phyloP scores from a whole-genome alignment of 2,888 invertebrate species.

The Cheilosia vulpina region DNA sequence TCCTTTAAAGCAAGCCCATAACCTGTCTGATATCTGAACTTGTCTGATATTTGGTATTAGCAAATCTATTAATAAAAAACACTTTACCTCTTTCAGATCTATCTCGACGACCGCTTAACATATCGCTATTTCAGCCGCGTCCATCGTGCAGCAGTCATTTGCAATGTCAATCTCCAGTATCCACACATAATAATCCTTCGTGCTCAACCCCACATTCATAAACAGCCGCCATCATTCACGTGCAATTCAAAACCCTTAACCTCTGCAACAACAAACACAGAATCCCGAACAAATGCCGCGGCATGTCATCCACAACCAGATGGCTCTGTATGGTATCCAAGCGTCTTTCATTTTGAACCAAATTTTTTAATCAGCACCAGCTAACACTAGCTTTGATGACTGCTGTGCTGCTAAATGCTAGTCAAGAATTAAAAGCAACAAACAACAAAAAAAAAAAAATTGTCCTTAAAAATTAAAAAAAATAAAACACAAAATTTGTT shows the following conservation, averaged over 20 bases:
- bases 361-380: slow-evolving; percentile 39
- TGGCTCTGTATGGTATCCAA: slow-evolving; percentile 66
- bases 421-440: slow-evolving; percentile 53
- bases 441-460: slow-evolving; percentile 23
- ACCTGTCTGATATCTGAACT: too few relatives aligned
- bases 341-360: slow-evolving; percentile 64
- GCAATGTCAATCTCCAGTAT: slow-evolving; percentile 79
- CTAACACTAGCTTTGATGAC: slow-evolving; percentile 21
- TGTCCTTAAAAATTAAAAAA: slow-evolving; percentile 28
- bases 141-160: slow-evolving; percentile 80
- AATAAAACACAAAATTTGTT: slow-evolving; percentile 14
- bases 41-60: too few relatives aligned
- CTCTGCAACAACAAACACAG: neutral
- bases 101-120: slow-evolving; percentile 81
- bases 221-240: neutral
- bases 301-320: slow-evolving; percentile 36
- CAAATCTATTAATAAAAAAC: too few relatives aligned
- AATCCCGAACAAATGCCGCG: slow-evolving; percentile 7
- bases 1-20: too few relatives aligned
- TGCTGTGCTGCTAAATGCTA: slow-evolving; percentile 64
- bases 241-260: neutral
- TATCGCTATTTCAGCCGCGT: slow-evolving; percentile 80
- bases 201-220: slow-evolving; percentile 76
- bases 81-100: slow-evolving; percentile 77
- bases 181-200: slow-evolving; percentile 80